Conservation (phyloP, 2,888 invertebrate genomes). For the Chesias legatella region DNA sequence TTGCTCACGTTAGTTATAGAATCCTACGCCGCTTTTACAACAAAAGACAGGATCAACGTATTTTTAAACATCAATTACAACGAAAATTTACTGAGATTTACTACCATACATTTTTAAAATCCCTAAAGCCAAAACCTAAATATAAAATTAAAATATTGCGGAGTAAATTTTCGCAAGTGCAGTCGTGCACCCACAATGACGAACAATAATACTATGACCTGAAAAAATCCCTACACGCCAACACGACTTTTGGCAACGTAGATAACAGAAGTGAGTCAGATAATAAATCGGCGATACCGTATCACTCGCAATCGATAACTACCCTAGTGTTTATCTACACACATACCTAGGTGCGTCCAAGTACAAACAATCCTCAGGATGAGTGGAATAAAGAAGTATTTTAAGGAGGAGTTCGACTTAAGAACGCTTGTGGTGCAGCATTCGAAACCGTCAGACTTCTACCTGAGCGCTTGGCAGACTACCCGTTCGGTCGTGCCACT, state of each 20-base stretch:
- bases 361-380: constrained; percentile 41
- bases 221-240: constrained; percentile 21
- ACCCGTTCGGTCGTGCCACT: constrained; percentile 62
- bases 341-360: constrained; percentile 28
- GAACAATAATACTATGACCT: background rate
- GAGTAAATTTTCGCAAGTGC: constrained; percentile 2
- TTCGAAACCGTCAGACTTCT: constrained; percentile 58
- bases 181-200: too few species aligned
- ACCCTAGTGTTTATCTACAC: too few species aligned
- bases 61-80: too few species aligned
- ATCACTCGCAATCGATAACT: constrained; percentile 36
- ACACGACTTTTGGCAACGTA: constrained; percentile 38
- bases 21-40: too few species aligned
- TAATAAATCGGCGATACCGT: constrained; percentile 34
- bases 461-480: constrained; percentile 66
- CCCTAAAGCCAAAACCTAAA: too few species aligned
- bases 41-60: too few species aligned
- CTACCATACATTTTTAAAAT: too few species aligned
- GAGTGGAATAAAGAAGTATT: constrained; percentile 60
- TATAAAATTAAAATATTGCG: too few species aligned
- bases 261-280: constrained; percentile 41
- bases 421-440: constrained; percentile 58
- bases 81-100: too few species aligned
- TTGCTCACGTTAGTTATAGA: too few species aligned
- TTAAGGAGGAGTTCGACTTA: constrained; percentile 51